These are phyloP conservation scores for Tinamus guttatus DNA, from an alignment of 2,113 vertebrate species.

Conservation along the genomic window DNA sequence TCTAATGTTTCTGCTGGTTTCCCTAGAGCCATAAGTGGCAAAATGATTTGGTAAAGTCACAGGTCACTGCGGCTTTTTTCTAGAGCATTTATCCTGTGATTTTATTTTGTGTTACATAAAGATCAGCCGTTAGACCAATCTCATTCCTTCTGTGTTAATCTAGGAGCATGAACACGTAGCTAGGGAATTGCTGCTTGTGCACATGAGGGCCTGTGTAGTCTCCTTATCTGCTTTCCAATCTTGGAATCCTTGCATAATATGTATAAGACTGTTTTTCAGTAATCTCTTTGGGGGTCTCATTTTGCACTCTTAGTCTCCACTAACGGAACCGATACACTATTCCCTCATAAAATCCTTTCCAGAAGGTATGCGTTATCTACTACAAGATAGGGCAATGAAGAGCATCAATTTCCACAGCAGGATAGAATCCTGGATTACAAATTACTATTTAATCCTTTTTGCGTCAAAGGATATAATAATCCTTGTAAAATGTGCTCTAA, in stretches of 20 bases:
- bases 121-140: conserved; percentile 9
- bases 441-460: conserved; percentile 72
- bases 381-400: neutral
- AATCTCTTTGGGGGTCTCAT: conserved; percentile 58
- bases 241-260: conserved; percentile 43
- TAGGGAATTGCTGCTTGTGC: neutral
- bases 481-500: conserved; percentile 60
- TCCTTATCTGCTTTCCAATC: conserved; percentile 32
- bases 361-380: conserved; percentile 66
- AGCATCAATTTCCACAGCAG: conserved; percentile 56
- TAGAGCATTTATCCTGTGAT: neutral
- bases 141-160: neutral
- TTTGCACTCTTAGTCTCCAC: conserved; percentile 17
- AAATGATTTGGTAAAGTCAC: neutral
- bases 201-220: neutral
- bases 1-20: neutral
- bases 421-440: conserved; percentile 67
- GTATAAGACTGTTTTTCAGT: conserved; percentile 38
- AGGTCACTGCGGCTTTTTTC: neutral
- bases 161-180: neutral
- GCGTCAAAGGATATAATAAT: conserved; percentile 68
- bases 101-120: conserved; percentile 54
- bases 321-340: neutral
- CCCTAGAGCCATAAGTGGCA: neutral
- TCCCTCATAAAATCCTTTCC: conserved; percentile 51